Evolutionary conservation across 2,113 vertebrate species (phyloP).

Genomic region (Patagioenas fasciata): DNA sequence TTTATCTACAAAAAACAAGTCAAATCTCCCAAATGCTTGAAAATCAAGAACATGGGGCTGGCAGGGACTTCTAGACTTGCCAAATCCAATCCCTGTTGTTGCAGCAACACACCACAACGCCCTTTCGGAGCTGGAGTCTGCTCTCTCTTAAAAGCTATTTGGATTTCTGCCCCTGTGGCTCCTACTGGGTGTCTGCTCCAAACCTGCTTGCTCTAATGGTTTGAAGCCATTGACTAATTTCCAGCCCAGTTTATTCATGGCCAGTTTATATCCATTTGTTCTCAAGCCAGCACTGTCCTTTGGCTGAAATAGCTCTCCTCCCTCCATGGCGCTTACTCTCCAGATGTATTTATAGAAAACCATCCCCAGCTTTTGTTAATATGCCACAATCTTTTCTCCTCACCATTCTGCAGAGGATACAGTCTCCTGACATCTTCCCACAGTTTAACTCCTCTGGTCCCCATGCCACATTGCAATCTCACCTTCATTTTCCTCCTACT

Average conservation of each 20-base stretch:
- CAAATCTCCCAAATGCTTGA: slow-evolving; percentile 17
- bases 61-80: slow-evolving; percentile 16
- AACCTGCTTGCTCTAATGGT: slow-evolving; percentile 25
- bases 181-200: background rate
- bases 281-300: slow-evolving; percentile 8
- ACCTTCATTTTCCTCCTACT: background rate
- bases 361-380: background rate
- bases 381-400: background rate
- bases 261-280: slow-evolving; percentile 40
- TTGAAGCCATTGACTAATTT: background rate
- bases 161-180: background rate
- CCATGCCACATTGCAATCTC: background rate
- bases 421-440: background rate
- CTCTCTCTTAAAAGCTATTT: slow-evolving; percentile 30
- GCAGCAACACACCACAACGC: background rate
- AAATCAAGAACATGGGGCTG: slow-evolving; percentile 8
- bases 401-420: background rate
- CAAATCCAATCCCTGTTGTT: slow-evolving; percentile 20
- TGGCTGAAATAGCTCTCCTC: background rate
- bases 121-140: background rate
- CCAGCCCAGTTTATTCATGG: background rate
- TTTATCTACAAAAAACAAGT: slow-evolving; percentile 12
- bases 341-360: background rate
- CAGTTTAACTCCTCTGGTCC: background rate
- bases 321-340: background rate